These are phyloP conservation scores for Autographa pulchrina DNA, from an alignment of 2,888 invertebrate species.

Conservation along the genomic window DNA sequence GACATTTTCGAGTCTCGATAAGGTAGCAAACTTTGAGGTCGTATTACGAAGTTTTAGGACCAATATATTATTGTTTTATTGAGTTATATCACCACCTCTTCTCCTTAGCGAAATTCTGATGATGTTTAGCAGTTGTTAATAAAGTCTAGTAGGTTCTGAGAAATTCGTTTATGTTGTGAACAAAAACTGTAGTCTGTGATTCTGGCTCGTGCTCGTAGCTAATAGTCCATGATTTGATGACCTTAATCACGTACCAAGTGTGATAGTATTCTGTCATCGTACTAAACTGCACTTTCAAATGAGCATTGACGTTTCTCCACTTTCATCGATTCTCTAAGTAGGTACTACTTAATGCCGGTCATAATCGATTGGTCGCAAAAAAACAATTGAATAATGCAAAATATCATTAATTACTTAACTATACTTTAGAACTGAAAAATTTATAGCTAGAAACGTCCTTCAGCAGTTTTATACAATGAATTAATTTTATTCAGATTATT, in stretches of 20 bases:
- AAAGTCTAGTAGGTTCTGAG: neutral
- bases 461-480: no score
- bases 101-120: neutral
- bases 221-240: neutral
- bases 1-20: neutral
- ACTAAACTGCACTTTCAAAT: constrained; percentile 46
- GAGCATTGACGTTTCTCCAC: constrained; percentile 34
- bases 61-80: neutral
- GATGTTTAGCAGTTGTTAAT: neutral
- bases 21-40: neutral
- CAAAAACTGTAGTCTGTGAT: neutral
- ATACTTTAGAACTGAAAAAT: no score
- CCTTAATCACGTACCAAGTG: constrained; percentile 20
- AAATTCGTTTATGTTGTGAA: neutral
- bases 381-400: neutral
- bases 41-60: neutral
- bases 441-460: no score
- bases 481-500: no score
- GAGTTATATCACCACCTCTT: neutral
- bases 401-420: neutral
- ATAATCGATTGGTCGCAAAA: neutral
- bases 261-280: constrained; percentile 34
- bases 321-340: constrained; percentile 34
- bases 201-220: neutral
- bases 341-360: neutral